Evolutionary conservation across 1,140 invertebrate species (phyloP), one percentile per base, ranked within the genome.

Genomic region (Proctacanthus coquilletti): DNA sequence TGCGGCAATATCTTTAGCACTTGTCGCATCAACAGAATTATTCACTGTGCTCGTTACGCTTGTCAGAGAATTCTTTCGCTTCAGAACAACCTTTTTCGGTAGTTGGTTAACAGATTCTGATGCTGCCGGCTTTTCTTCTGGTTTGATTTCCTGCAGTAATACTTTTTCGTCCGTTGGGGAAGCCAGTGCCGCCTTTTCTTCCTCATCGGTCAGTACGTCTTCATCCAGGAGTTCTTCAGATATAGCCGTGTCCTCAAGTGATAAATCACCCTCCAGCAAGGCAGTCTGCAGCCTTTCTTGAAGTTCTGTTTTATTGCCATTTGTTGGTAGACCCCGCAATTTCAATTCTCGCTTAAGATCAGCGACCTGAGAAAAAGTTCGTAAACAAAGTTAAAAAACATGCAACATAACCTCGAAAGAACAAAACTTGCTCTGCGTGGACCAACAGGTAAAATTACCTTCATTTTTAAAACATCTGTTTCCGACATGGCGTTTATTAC

Each of bases 291-390:
- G 65, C 45, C 84, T 70, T 40, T 80, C 75, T 17, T 81, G 61
- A 25, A 89, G 61, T 48, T 87, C 82, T 21, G 68, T 77, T 69
- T 87, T 88, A 52, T 84, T 84, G 9, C 84, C 84, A 30, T 72
- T 63, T 11, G 73, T 71, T 13, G 75, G 62, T 11, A 87, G 60
- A 29, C 80, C 82, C 50, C 80, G 71, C 42, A 72, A 62, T 60
- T 86, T 86, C 19, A 87, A 60, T 60, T 84, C 81, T 47, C 75
- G 71, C 46, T 80, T 82, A 42, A 89, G 63, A 54, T 88, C 84
- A 6, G 77, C 70, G 20, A 84, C 80, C 68, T 81, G 42, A 8
- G 51, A 54, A 42, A 19, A 14, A 4, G 19, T 18, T 21, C 9
- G 35, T 21, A 30, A 15, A 17, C 9, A 23, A 36, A 18, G 18